phyloP scores from a whole-genome alignment of 2,888 invertebrate genomes.

The Lumbricus terrestris region DNA sequence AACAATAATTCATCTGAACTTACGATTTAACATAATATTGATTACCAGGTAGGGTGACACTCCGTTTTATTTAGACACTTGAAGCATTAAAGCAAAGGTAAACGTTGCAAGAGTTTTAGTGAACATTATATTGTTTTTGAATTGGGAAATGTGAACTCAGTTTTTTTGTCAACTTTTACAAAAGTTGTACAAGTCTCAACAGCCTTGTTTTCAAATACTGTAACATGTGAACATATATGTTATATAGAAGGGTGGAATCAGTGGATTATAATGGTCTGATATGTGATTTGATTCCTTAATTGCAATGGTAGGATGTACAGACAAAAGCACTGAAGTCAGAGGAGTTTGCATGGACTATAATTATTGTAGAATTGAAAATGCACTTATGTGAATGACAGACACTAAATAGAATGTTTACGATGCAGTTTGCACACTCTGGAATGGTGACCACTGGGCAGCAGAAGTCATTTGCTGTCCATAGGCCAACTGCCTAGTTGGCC shows the following conservation, averaged over 20 bases:
- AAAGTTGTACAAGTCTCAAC: background rate
- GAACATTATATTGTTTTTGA: background rate
- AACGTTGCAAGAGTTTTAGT: background rate
- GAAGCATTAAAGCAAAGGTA: background rate
- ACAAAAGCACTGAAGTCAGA: no score
- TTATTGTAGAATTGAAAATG: no score
- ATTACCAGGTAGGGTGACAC: background rate
- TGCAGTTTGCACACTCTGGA: no score
- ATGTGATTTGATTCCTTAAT: background rate
- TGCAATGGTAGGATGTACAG: background rate
- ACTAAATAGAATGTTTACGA: no score
- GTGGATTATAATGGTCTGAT: background rate
- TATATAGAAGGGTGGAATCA: background rate
- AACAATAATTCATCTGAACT: background rate
- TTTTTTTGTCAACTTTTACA: background rate
- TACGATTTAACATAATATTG: background rate
- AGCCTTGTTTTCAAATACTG: background rate
- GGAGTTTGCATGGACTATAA: no score
- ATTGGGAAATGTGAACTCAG: no score
- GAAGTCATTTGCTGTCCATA: no score
- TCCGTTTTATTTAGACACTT: background rate
- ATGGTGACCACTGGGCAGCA: no score
- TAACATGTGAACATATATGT: no score
- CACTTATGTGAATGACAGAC: no score
- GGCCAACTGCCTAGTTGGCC: no score